Evolutionary conservation across 2,888 invertebrate genomes (phyloP), one percentile per base, ranked within the genome.

Genomic region (Malachius bipustulatus): DNA sequence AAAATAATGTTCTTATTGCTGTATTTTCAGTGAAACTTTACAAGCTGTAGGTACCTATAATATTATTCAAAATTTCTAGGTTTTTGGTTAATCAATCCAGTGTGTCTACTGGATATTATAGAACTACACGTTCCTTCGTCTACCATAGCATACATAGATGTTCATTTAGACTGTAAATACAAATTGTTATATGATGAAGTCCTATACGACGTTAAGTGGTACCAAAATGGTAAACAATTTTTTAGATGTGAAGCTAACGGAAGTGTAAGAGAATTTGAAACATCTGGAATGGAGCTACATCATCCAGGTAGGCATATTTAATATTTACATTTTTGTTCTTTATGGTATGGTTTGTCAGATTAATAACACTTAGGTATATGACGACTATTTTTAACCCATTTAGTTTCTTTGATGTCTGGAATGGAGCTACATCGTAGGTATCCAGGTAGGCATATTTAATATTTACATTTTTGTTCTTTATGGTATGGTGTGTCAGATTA

Each of bases 151-250:
- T 40, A 46, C 8, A 47, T 49, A 38, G 51, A 55, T 14, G 55
- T 53, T 3, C 42, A 42, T 4, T 39, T 59, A 14, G 53, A 56
- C 32, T 59, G 59, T 28, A 45, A 46, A 31, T 59, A 59, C 40
- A 53, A 55, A 34, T 35, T 59, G 24, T 53, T 52, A 19, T 45
- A 38, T 6, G 29, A 41, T 27, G 45, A 47, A 16, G 39, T 38
- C 15, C 43, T 59, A 3, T 58, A 59, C 39, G 57, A 51, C 34
- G 59, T 56, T 3, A 59, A 59, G 41, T 59, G 59, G 59, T 59
- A 57, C 45, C 57, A 57, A 39, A 57, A 59, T 41, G 51, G 43
- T n/a, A 35, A 41, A 10, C 49, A 59, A 37, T 59, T 59, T 41
- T 55, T 56, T 36, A 44, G 50, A 36, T 49, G 37, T 26, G 16